Evolutionary conservation across 2,888 invertebrate genomes (phyloP), one percentile per base, ranked within the genome.

Genomic region (Cryptocephalus primarius): DNA sequence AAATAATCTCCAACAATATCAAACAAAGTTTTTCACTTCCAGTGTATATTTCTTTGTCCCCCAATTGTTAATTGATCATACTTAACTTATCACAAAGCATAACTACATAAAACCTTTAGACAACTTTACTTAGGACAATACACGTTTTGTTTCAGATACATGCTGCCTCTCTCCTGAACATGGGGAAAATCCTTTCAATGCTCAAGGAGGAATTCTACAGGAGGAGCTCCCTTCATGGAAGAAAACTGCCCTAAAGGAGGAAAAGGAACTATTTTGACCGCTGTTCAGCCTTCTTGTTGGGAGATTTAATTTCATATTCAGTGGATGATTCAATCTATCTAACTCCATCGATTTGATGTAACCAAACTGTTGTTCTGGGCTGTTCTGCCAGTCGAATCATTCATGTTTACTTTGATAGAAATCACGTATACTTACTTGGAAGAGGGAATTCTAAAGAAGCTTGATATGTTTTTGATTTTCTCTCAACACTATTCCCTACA

Each of bases 211-310:
- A 91, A 61, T 95, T 93, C 71, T 77, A 83, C 51, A 80, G 78
- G n/a, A n/a, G n/a, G n/a, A n/a, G 54, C 75, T 94, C 55, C 92
- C 93, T 9, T 72, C 81, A 11, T 95, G 94, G 95, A 93, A 91
- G 69, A 90, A 93, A 70, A 85, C 84, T 39, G 85, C 88, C 63
- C 72, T 92, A 63, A 94, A 94, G 73, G 91, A 93, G 67, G 85
- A 88, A 65, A 82, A 85, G 45, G 90, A 89, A 55, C 78, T 95
- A 56, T 94, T 92, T 74, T 94, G 81, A 83, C 74, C 72, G 56
- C 55, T 55, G 42, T 50, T 58, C 32, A 47, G 49, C 32, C 44
- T 53, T 39, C 47, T 58, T 8, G 34, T 56, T 12, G 49, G 52
- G 13, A 55, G 53, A 45, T 44, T 56, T 40, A 48, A 52, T 32